Conservation (phyloP, 2,797 vertebrate genomes). For the Onychomys arenicola region DNA sequence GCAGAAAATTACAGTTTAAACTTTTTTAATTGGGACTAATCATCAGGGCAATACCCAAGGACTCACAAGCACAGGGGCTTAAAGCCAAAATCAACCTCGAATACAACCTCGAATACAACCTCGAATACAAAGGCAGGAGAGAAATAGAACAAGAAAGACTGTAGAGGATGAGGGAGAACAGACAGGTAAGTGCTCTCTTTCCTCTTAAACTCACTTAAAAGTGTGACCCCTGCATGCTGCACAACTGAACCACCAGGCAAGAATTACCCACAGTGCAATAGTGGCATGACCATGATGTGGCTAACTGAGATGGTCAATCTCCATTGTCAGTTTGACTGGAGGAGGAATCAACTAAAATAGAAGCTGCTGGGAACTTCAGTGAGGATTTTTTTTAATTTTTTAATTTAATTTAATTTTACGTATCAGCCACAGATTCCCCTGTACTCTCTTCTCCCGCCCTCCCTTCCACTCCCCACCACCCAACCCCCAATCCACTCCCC, state of each 20-base stretch:
- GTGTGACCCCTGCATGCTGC: neutral
- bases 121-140: neutral
- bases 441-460: no score
- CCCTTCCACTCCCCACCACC: no score
- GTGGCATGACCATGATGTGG: neutral
- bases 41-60: neutral
- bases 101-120: accelerated
- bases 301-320: neutral
- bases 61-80: neutral
- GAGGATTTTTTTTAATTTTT: no score
- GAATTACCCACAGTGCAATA: neutral
- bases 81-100: neutral
- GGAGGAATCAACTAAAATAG: neutral
- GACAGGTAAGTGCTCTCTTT: neutral
- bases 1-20: neutral
- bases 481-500: no score
- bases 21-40: neutral
- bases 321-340: neutral
- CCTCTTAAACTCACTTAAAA: neutral
- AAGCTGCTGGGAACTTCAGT: neutral
- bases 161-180: neutral
- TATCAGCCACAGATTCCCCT: no score
- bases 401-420: no score
- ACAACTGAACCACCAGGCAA: neutral
- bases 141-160: neutral